Conservation (phyloP, 1,140 invertebrate genomes). For the Lamellibrachia luymesi region DNA sequence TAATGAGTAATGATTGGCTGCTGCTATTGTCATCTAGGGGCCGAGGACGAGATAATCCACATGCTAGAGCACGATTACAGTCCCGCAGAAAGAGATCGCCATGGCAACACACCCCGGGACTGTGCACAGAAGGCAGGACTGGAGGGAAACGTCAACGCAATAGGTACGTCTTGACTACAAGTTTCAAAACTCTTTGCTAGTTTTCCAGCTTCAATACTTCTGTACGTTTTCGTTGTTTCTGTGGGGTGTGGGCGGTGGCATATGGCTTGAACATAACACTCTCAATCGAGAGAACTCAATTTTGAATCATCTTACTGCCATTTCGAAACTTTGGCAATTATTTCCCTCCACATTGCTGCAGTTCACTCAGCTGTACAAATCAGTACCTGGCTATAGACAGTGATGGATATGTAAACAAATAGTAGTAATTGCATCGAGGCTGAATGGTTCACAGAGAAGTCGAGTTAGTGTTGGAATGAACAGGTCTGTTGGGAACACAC, state of each 20-base stretch:
- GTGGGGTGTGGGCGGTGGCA: too few species aligned
- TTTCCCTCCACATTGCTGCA: too few species aligned
- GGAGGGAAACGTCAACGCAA: slow-evolving; percentile 3
- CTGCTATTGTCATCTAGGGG: neutral
- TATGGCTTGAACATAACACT: too few species aligned
- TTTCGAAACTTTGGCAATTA: too few species aligned
- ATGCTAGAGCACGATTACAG: slow-evolving; percentile 11
- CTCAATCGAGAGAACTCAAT: too few species aligned
- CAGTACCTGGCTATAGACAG: too few species aligned
- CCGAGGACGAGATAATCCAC: slow-evolving; percentile 1
- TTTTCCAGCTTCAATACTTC: neutral
- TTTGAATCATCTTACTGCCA: too few species aligned
- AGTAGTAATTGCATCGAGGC: too few species aligned
- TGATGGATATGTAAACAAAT: too few species aligned
- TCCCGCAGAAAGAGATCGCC: neutral
- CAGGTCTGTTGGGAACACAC: neutral
- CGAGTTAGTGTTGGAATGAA: too few species aligned
- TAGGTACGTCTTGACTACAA: neutral
- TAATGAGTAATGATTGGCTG: slow-evolving; percentile 5
- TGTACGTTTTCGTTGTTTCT: neutral
- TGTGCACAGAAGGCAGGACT: neutral
- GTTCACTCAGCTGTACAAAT: too few species aligned
- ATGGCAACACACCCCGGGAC: slow-evolving; percentile 6
- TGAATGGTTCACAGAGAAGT: too few species aligned
- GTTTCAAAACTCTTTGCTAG: neutral